Evolutionary conservation across 2,113 vertebrate genomes (phyloP).

Genomic region (Centropus unirufus): DNA sequence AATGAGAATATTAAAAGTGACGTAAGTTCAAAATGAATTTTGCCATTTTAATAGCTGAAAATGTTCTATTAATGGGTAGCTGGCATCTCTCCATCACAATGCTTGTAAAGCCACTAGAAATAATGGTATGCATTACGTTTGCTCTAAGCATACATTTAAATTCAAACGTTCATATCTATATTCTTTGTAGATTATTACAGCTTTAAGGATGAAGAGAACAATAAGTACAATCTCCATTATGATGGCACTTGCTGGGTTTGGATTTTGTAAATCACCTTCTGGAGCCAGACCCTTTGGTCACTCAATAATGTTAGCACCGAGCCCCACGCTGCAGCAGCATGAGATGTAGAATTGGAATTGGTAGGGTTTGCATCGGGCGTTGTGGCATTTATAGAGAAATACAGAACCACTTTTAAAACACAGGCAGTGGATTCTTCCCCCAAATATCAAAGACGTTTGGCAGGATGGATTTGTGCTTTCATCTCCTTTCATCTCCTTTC

Average conservation of each 20-base stretch:
- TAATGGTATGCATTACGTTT: background rate
- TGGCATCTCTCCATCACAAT: too few relatives aligned
- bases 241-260: background rate
- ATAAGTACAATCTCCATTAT: background rate
- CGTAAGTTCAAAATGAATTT: background rate
- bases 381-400: background rate
- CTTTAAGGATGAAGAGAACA: background rate
- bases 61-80: background rate
- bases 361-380: background rate
- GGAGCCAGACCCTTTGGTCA: background rate
- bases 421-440: background rate
- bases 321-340: too few relatives aligned
- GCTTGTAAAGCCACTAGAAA: background rate
- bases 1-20: background rate
- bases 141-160: background rate
- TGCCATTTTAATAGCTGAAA: background rate
- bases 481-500: background rate
- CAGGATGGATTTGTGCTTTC: background rate
- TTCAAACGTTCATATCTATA: background rate
- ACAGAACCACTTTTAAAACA: background rate
- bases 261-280: background rate
- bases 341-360: too few relatives aligned
- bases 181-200: background rate
- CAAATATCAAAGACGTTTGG: background rate
- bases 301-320: background rate